Conservation (phyloP, 2,113 vertebrate genomes). For the Neodontobutis hainanensis region DNA sequence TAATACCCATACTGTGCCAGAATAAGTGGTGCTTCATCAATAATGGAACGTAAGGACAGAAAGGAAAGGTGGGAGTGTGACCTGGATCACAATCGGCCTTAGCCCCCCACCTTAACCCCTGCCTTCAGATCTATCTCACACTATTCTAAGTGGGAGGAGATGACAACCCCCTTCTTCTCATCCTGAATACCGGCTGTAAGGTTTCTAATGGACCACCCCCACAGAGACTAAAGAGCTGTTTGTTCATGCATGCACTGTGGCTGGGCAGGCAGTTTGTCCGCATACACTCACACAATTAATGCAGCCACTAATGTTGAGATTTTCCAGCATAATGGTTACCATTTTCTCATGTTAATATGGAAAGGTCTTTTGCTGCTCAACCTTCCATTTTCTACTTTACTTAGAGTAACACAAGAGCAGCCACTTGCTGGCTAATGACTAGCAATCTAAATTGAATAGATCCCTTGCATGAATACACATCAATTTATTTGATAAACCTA, state of each 20-base stretch:
- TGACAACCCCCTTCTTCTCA: slow-evolving; percentile 7
- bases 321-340: slow-evolving; percentile 32
- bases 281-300: slow-evolving; percentile 60
- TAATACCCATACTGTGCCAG: slow-evolving; percentile 9
- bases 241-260: slow-evolving; percentile 48
- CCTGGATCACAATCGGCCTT: slow-evolving; percentile 13
- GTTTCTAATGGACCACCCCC: slow-evolving; percentile 54
- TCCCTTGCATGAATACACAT: slow-evolving; percentile 40
- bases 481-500: slow-evolving; percentile 49
- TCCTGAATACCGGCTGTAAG: slow-evolving; percentile 16
- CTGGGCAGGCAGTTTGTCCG: slow-evolving; percentile 28
- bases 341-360: slow-evolving; percentile 41
- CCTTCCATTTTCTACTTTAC: slow-evolving; percentile 20
- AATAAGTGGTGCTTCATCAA: slow-evolving; percentile 52
- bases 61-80: slow-evolving; percentile 12
- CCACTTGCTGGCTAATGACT: slow-evolving; percentile 51
- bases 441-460: slow-evolving; percentile 50
- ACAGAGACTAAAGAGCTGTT: slow-evolving; percentile 39
- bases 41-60: slow-evolving; percentile 39
- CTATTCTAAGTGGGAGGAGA: slow-evolving; percentile 9
- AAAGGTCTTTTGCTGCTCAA: slow-evolving; percentile 37
- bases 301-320: slow-evolving; percentile 41
- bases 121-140: slow-evolving; percentile 30
- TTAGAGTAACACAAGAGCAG: slow-evolving; percentile 20
- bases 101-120: slow-evolving; percentile 10